A percentile compares a stretch with the other conserved stretches of the same genome.
These are phyloP conservation scores for Trididemnum nubilum DNA, from an alignment of 23 tunicate genomes.

Conservation along the genomic window DNA sequence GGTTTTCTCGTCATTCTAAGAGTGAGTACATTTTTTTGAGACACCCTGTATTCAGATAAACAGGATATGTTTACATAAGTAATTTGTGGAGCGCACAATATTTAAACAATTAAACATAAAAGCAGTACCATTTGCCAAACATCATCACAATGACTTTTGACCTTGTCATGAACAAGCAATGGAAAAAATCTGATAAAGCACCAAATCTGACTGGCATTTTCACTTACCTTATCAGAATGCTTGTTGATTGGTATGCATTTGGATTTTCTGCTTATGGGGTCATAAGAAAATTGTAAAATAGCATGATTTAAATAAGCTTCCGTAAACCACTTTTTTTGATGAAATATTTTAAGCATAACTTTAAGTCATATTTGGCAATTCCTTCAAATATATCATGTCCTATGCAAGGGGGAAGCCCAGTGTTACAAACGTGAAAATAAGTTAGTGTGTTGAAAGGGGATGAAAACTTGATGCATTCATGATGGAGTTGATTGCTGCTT, in stretches of 20 bases:
- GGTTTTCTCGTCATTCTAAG: too few species aligned
- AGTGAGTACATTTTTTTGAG: too few species aligned
- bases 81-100: constrained; percentile 26
- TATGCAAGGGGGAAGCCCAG: constrained; percentile 38
- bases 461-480: constrained; percentile 8
- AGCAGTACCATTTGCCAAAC: constrained; percentile 35
- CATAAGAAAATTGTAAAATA: background rate
- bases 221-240: background rate
- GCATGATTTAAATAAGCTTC: background rate
- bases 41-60: background rate
- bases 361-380: constrained; percentile 36
- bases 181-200: constrained; percentile 54
- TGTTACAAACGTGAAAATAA: constrained; percentile 31
- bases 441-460: background rate
- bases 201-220: constrained; percentile 58
- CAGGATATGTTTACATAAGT: background rate
- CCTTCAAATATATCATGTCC: constrained; percentile 61
- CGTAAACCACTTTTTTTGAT: constrained; percentile 4
- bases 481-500: background rate
- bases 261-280: background rate
- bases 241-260: background rate
- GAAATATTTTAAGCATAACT: constrained; percentile 19
- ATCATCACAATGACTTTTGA: constrained; percentile 13
- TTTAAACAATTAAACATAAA: constrained; percentile 9
- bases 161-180: constrained; percentile 12